Conservation (phyloP, 2,888 invertebrate genomes). For the Pycnomerus fuliginosus region DNA sequence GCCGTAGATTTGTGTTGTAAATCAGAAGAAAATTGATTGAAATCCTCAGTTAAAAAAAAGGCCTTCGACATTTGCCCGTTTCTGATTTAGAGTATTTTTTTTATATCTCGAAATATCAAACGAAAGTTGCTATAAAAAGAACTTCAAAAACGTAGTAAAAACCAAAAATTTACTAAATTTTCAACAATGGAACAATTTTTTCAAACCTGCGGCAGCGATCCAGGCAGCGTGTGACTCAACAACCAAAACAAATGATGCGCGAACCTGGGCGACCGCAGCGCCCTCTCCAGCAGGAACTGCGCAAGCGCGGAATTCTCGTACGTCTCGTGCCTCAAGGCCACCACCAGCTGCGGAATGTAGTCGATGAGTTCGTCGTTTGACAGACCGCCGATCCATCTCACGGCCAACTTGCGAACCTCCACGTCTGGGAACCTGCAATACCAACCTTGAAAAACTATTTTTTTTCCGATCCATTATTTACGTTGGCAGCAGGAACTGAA, state of each 20-base stretch:
- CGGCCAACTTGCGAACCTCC: constrained; percentile 81
- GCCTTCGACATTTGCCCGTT: too few relatives aligned
- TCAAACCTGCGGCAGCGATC: constrained; percentile 73
- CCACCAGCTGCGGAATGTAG: constrained; percentile 90
- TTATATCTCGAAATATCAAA: too few relatives aligned
- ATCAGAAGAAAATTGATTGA: too few relatives aligned
- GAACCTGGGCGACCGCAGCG: constrained; percentile 83
- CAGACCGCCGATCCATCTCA: constrained; percentile 76
- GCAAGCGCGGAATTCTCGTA: constrained; percentile 89
- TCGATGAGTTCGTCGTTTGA: constrained; percentile 87
- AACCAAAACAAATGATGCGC: constrained; percentile 96
- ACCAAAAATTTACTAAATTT: not conserved
- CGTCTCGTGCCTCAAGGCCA: constrained; percentile 86
- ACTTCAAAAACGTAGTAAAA: not conserved
- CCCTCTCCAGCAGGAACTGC: constrained; percentile 76
- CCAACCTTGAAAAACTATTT: too few relatives aligned
- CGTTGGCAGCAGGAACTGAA: constrained; percentile 92
- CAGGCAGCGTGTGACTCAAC: constrained; percentile 79
- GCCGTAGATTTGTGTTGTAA: too few relatives aligned
- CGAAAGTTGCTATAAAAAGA: too few relatives aligned
- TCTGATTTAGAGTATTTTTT: too few relatives aligned
- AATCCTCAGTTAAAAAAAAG: too few relatives aligned
- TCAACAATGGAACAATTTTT: not conserved
- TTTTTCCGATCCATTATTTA: too few relatives aligned
- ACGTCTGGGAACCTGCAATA: constrained; percentile 86